These are phyloP conservation scores for Aplodontia rufa DNA, from an alignment of 2,113 vertebrate genomes.

Conservation along the genomic window DNA sequence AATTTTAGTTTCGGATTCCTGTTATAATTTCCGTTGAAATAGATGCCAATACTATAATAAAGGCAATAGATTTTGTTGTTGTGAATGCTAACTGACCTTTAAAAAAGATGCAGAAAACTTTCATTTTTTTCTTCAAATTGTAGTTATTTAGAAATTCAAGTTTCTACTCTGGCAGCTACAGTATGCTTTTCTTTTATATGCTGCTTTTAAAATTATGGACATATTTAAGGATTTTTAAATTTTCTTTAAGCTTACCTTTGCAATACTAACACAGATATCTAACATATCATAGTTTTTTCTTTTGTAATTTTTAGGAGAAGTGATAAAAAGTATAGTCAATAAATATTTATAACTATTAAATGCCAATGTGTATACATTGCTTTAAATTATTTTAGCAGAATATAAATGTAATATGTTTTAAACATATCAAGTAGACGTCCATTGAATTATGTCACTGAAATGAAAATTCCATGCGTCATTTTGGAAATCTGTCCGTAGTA, in stretches of 20 bases:
- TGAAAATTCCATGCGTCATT: neutral
- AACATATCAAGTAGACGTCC: neutral
- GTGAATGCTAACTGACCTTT: constrained; percentile 28
- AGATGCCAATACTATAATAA: neutral
- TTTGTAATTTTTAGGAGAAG: neutral
- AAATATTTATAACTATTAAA: neutral
- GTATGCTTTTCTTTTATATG: neutral
- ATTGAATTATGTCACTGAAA: neutral
- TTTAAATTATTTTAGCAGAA: neutral
- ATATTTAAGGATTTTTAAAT: neutral
- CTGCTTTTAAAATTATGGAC: neutral
- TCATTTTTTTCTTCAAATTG: neutral
- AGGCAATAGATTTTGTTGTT: neutral
- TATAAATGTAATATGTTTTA: neutral
- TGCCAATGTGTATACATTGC: neutral
- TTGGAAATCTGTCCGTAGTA: neutral
- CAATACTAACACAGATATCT: constrained; percentile 10
- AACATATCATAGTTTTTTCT: neutral
- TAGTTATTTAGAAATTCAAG: constrained; percentile 33
- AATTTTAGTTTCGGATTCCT: constrained; percentile 50
- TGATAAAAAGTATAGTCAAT: neutral
- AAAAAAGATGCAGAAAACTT: constrained; percentile 41
- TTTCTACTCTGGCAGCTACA: neutral
- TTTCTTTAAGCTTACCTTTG: constrained; percentile 31
- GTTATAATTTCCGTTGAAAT: constrained; percentile 20